phyloP scores from a whole-genome alignment of 2,888 invertebrate species.

The Orgyia antiqua region DNA sequence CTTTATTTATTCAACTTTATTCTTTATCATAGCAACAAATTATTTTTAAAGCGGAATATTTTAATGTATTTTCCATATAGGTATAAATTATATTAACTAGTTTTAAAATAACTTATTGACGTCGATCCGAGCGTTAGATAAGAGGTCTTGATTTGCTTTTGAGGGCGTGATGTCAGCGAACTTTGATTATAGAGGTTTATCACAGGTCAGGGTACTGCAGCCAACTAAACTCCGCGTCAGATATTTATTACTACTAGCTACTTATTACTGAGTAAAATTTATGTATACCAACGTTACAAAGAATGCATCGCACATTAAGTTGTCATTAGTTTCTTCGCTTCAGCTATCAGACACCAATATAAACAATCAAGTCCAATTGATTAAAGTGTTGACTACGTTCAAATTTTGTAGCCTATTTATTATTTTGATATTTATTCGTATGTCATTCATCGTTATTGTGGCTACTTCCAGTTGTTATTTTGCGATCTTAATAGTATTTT shows the following conservation, averaged over 20 bases:
- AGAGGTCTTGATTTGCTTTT: conserved; percentile 31
- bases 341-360: conserved; percentile 34
- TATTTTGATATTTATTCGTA: too few species aligned
- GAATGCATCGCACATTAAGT: conserved; percentile 1
- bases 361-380: conserved; percentile 63
- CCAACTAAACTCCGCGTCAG: conserved; percentile 21
- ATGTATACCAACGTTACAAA: conserved; percentile 3
- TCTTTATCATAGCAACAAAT: too few species aligned
- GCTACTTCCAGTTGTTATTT: too few species aligned
- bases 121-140: conserved; percentile 7
- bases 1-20: too few species aligned
- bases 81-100: conserved; percentile 11
- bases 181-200: conserved; percentile 60
- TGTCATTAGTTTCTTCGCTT: conserved; percentile 23
- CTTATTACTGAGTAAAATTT: conserved; percentile 3
- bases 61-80: too few species aligned
- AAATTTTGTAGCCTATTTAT: too few species aligned
- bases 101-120: conserved; percentile 20
- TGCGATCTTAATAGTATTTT: too few species aligned
- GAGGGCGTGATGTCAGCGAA: conserved; percentile 48
- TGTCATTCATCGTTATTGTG: too few species aligned
- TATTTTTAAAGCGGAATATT: too few species aligned
- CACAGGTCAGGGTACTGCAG: conserved; percentile 49
- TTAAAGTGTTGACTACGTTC: too few species aligned
- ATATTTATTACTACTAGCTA: conserved; percentile 18